Conservation (phyloP, 2,888 invertebrate species). For the Germaria angustata region DNA sequence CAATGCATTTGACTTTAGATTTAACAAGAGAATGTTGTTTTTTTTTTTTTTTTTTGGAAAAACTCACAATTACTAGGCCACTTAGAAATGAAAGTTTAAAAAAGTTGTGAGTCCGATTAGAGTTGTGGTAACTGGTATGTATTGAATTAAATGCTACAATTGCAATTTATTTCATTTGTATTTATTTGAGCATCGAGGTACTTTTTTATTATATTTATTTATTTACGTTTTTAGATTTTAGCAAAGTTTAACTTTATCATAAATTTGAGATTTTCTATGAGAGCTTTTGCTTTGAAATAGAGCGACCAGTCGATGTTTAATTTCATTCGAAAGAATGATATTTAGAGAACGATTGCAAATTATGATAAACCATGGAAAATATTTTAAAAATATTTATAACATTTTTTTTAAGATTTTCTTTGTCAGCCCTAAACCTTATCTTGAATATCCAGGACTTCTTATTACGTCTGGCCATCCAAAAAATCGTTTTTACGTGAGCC, state of each 20-base stretch:
- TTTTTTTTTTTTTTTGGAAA: too few relatives aligned
- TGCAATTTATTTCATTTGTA: conserved; percentile 25
- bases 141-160: conserved; percentile 33
- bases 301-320: not conserved
- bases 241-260: conserved; percentile 2
- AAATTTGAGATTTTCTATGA: not conserved
- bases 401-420: too few relatives aligned
- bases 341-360: too few relatives aligned
- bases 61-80: not conserved
- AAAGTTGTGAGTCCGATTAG: conserved; percentile 8
- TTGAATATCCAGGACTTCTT: not conserved
- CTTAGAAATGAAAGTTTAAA: conserved; percentile 38
- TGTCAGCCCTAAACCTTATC: not conserved
- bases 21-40: not conserved
- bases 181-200: not conserved
- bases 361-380: too few relatives aligned
- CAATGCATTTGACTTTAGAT: conserved; percentile 58
- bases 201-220: not conserved
- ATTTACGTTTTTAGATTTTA: not conserved
- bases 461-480: conserved; percentile 18
- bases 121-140: conserved; percentile 17
- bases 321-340: too few relatives aligned
- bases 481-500: conserved; percentile 3
- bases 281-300: not conserved
- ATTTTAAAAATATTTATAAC: too few relatives aligned